Percentiles rank a stretch among this genome's conserved stretches.
phyloP scores from a whole-genome alignment of 2,113 vertebrate genomes.

The Coptodon rendalli region DNA sequence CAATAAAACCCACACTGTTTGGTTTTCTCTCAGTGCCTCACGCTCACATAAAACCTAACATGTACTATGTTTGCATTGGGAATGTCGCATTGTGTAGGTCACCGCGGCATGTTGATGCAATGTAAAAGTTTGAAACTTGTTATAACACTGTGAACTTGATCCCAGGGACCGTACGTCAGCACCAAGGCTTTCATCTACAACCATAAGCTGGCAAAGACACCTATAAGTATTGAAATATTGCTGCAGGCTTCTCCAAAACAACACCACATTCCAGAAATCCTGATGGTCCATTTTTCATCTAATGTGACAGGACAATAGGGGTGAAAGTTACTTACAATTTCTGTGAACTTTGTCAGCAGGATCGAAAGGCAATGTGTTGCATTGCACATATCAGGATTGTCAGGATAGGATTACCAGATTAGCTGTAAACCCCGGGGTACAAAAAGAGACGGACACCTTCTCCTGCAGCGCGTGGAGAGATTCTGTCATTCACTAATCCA shows the following conservation, averaged over 20 bases:
- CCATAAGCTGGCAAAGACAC: neutral
- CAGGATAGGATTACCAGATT: slow-evolving; percentile 60
- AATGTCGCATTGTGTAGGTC: slow-evolving; percentile 15
- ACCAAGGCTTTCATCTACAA: neutral
- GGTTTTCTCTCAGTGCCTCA: neutral
- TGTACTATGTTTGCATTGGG: slow-evolving; percentile 2
- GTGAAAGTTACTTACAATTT: slow-evolving; percentile 61
- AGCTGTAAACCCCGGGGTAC: neutral
- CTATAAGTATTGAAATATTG: neutral
- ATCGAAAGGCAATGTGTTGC: neutral
- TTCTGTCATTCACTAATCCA: slow-evolving; percentile 56
- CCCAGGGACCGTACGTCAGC: neutral
- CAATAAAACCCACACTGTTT: slow-evolving; percentile 39
- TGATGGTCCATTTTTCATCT: slow-evolving; percentile 46
- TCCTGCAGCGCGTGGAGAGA: slow-evolving; percentile 30
- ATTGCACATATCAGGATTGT: slow-evolving; percentile 23
- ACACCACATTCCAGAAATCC: slow-evolving; percentile 41
- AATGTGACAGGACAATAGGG: slow-evolving; percentile 58
- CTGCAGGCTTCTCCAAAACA: slow-evolving; percentile 54
- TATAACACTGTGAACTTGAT: slow-evolving; percentile 1
- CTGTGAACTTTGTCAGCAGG: slow-evolving; percentile 35
- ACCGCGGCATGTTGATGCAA: neutral
- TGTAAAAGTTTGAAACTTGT: neutral
- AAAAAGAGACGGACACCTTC: slow-evolving; percentile 17
- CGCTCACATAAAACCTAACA: neutral